Percentiles rank a stretch among this genome's conserved stretches.
Evolutionary conservation across 2,113 vertebrate species (phyloP).

Genomic region (Cricetomys ansorgei): DNA sequence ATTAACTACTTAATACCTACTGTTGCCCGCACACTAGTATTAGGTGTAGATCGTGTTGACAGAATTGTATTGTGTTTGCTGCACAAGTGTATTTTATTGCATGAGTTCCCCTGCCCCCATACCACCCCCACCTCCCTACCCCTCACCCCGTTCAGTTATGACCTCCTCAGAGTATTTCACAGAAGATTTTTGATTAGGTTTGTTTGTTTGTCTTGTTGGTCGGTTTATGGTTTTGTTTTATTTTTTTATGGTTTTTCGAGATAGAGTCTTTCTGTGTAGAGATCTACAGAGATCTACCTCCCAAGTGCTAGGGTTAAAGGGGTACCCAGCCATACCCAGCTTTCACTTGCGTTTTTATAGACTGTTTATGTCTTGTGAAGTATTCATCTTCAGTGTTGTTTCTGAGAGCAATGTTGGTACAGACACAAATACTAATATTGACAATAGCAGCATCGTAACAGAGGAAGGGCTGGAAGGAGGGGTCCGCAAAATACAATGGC

Average conservation of each 20-base stretch:
- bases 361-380: neutral
- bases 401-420: neutral
- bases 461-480: too few species aligned
- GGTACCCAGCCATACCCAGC: rapidly evolving
- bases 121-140: neutral
- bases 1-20: neutral
- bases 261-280: neutral
- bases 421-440: neutral
- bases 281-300: neutral
- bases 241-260: neutral
- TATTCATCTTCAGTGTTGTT: neutral
- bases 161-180: slow-evolving; percentile 6
- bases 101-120: neutral
- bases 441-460: neutral
- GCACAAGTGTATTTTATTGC: neutral
- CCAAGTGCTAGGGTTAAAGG: neutral
- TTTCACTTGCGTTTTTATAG: neutral
- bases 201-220: neutral
- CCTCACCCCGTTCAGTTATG: neutral
- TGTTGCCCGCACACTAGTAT: neutral
- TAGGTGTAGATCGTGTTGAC: neutral
- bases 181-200: neutral
- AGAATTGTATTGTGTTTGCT: neutral
- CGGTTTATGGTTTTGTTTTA: neutral
- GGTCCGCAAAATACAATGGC: neutral